A percentile compares a stretch with the other conserved stretches of the same genome.
Conservation (phyloP, 2,113 vertebrate genomes). For the Ariopsis seemanni region DNA sequence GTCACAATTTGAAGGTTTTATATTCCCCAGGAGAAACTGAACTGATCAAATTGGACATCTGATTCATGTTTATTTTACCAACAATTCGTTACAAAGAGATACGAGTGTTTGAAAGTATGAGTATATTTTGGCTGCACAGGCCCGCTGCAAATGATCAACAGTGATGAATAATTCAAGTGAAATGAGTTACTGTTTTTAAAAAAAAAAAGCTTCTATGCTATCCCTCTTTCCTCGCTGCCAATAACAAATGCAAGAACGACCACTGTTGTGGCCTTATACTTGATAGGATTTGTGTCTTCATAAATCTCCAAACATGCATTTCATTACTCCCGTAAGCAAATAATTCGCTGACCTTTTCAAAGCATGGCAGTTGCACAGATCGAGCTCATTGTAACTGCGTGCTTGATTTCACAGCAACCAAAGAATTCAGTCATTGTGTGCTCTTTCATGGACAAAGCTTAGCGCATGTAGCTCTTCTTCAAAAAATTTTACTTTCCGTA, state of each 20-base stretch:
- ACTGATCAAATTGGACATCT: not conserved
- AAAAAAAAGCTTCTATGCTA: not conserved
- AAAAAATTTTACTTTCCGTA: not conserved
- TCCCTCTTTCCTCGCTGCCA: not conserved
- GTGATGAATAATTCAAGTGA: not conserved
- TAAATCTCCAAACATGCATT: slow-evolving; percentile 10
- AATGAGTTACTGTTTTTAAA: not conserved
- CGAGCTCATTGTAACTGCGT: not conserved
- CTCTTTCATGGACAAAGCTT: not conserved
- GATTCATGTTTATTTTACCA: not conserved
- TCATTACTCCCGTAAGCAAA: slow-evolving; percentile 7
- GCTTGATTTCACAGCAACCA: not conserved
- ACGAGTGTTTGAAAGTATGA: not conserved
- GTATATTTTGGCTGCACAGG: not conserved
- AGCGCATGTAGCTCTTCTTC: not conserved
- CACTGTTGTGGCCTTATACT: not conserved
- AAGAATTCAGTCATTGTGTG: not conserved
- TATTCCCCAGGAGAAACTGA: not conserved
- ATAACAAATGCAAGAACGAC: not conserved
- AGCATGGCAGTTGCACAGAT: slow-evolving; percentile 19
- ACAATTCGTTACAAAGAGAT: not conserved
- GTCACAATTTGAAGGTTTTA: slow-evolving; percentile 15
- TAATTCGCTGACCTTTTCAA: slow-evolving; percentile 39
- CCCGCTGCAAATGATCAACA: not conserved
- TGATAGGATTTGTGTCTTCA: not conserved